Evolutionary conservation across 2,797 vertebrate genomes (phyloP).

Genomic region (Loriculus beryllinus): DNA sequence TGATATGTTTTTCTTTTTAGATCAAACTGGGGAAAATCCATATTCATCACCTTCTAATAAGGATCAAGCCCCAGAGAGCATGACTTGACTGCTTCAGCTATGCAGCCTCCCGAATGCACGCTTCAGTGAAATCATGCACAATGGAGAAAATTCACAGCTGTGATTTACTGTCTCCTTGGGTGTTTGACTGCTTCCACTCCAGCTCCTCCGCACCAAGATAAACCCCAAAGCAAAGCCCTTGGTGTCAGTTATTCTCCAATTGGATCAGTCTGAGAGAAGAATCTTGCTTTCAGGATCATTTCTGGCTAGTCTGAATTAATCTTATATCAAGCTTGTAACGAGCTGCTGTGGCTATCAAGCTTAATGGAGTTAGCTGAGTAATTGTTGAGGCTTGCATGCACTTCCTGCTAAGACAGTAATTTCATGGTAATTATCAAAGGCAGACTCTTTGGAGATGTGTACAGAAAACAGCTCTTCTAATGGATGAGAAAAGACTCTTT

Average conservation of each 20-base stretch:
- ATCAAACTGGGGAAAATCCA: not conserved
- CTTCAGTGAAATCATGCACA: not conserved
- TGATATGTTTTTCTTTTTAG: not conserved
- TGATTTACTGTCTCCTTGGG: not conserved
- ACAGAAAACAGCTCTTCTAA: not conserved
- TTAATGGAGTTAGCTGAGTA: slow-evolving; percentile 63
- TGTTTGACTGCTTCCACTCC: not conserved
- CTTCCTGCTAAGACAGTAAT: slow-evolving; percentile 56
- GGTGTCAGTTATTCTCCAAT: not conserved
- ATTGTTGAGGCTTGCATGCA: slow-evolving; percentile 27
- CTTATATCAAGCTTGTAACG: not conserved
- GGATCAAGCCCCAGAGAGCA: not conserved
- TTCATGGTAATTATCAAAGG: slow-evolving; percentile 41
- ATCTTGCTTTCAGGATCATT: not conserved
- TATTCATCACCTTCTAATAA: not conserved
- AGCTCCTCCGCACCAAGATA: not conserved
- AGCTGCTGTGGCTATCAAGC: slow-evolving; percentile 28
- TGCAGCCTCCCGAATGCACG: not conserved
- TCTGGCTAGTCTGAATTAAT: slow-evolving; percentile 1
- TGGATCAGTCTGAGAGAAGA: not conserved
- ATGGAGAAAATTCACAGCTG: not conserved
- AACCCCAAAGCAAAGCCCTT: not conserved
- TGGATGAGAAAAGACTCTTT: not conserved
- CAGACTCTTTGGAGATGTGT: slow-evolving; percentile 40
- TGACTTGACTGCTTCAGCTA: not conserved